Conservation (phyloP, 1,140 invertebrate genomes). For the Drosophila ananassae region DNA sequence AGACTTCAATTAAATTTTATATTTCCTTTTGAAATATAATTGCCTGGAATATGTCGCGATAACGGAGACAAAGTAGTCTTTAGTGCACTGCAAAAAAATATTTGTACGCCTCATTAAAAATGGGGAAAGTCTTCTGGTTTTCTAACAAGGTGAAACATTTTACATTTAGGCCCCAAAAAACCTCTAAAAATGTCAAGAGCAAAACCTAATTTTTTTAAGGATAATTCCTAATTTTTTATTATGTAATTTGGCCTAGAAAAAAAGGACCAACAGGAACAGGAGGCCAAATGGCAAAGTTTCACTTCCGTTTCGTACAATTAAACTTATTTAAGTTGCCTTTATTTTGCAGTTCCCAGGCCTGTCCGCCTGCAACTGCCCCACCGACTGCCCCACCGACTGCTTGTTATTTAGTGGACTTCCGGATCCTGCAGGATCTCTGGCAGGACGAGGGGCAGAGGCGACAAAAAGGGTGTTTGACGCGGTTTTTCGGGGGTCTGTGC, state of each 20-base stretch:
- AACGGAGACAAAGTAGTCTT: neutral
- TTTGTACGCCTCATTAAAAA: too few relatives aligned
- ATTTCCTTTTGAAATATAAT: neutral
- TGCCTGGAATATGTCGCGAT: conserved; percentile 2
- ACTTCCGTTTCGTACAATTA: conserved; percentile 54
- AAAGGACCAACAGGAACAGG: conserved; percentile 3
- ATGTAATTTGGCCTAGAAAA: neutral
- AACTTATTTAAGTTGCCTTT: conserved; percentile 61
- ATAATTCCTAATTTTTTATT: neutral
- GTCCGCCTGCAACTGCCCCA: conserved; percentile 1
- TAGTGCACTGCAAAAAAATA: neutral
- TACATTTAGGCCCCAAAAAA: too few relatives aligned
- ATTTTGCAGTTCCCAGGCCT: conserved; percentile 7
- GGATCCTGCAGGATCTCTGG: neutral
- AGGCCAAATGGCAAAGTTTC: conserved; percentile 43
- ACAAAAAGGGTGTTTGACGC: neutral
- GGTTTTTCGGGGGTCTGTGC: conserved; percentile 3
- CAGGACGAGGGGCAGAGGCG: neutral
- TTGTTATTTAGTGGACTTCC: conserved; percentile 48
- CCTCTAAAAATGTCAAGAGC: too few relatives aligned
- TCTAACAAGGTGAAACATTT: neutral
- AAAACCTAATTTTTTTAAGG: too few relatives aligned
- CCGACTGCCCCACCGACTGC: neutral
- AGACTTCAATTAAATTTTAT: conserved; percentile 3
- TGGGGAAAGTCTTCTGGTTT: too few relatives aligned